phyloP scores from a whole-genome alignment of 2,797 vertebrate genomes.

The Macropus fuliginosus region DNA sequence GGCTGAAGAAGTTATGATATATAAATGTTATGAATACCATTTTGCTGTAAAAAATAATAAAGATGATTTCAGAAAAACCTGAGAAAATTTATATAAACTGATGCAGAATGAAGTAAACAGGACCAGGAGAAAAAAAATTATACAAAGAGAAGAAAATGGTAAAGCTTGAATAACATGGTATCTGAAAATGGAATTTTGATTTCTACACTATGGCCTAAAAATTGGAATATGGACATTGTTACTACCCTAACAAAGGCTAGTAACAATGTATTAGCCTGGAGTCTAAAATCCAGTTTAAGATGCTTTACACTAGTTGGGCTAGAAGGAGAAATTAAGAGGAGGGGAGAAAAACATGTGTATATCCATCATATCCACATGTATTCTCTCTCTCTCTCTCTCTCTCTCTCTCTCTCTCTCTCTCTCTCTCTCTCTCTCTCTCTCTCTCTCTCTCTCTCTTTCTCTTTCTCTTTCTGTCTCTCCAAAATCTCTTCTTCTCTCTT shows the following conservation, averaged over 20 bases:
- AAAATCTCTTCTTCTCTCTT: neutral
- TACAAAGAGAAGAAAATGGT: neutral
- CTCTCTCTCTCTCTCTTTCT: no score
- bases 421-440: no score
- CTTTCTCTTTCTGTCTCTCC: no score
- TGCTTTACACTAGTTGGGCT: neutral
- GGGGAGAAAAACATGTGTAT: neutral
- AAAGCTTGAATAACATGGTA: neutral
- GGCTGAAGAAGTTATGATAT: neutral
- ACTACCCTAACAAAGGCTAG: neutral
- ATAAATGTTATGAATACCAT: neutral
- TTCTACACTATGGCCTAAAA: neutral
- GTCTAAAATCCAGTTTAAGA: neutral
- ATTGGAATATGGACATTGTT: neutral
- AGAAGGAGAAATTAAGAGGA: neutral
- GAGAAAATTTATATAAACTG: neutral
- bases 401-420: no score
- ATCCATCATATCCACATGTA: neutral
- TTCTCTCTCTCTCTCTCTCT: no score
- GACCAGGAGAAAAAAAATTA: neutral
- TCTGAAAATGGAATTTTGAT: neutral
- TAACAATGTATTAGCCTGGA: neutral
- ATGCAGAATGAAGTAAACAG: neutral
- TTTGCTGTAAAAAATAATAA: neutral
- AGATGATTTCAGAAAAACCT: neutral